Evolutionary conservation across 2,797 vertebrate species (phyloP).

Genomic region (Artibeus jamaicensis): DNA sequence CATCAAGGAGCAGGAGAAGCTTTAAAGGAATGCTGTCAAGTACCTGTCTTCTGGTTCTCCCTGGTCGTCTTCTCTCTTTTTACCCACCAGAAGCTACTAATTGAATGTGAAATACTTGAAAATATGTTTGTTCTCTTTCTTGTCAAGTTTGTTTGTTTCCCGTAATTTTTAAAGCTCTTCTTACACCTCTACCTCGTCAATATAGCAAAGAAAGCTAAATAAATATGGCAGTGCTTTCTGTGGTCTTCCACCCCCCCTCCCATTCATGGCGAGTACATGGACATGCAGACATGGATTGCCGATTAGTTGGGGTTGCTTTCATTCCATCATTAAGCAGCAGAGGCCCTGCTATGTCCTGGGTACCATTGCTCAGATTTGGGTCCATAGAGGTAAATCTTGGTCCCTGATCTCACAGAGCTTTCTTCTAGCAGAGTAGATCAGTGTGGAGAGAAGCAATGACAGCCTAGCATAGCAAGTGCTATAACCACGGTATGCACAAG

Average conservation of each 20-base stretch:
- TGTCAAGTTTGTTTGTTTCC: slow-evolving; percentile 40
- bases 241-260: neutral
- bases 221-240: neutral
- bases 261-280: neutral
- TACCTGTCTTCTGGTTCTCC: slow-evolving; percentile 57
- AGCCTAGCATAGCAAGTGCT: neutral
- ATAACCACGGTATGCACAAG: fast-evolving
- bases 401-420: neutral
- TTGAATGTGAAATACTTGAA: slow-evolving; percentile 50
- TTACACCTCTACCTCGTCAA: neutral
- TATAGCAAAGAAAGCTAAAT: neutral
- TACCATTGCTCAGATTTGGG: neutral
- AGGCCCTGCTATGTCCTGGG: neutral
- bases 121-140: slow-evolving; percentile 45
- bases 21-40: slow-evolving; percentile 65
- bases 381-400: neutral
- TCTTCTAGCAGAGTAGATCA: neutral
- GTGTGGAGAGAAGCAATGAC: neutral
- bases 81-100: slow-evolving; percentile 33
- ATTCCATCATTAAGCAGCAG: neutral
- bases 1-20: slow-evolving; percentile 57
- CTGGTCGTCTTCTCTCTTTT: slow-evolving; percentile 2
- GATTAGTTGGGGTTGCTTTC: neutral
- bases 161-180: neutral
- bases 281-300: neutral